Evolutionary conservation across 2,888 invertebrate species (phyloP), one percentile per base, ranked within the genome.

Genomic region (Xanthorhoe designata): DNA sequence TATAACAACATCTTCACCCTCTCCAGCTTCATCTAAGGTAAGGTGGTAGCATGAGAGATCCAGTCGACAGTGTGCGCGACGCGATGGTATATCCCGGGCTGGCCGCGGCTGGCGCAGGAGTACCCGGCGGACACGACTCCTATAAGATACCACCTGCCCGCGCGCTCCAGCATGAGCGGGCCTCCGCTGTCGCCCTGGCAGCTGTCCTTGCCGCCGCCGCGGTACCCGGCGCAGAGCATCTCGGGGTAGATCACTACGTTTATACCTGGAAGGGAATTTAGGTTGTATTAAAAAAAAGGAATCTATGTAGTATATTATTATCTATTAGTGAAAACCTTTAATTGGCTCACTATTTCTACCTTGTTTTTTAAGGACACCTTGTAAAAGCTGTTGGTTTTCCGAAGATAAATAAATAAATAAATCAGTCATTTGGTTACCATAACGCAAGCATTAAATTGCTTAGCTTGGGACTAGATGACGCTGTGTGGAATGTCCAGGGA

Each of bases 191-290:
- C 97, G 0, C 97, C 97, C 93, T 97, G 95, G 70, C 94, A 94
- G 73, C 96, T 96, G 88, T 97, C 97, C 78, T 97, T 96, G 35
- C 98, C 98, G 0, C 98, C 98, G 29, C 96, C 96, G 59, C 97
- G 95, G 86, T 98, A 98, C 2, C 98, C 98, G 0, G 98, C 98
- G 84, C 98, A 98, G 87, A 98, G 95, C 98, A 98, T 98, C 89
- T 98, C 98, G 51, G 98, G 98, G 88, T 98, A 98, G 80, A 98
- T 98, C 15, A 98, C 96, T 49, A 97, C 97, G 83, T 97, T 97
- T 78, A 97, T 97, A 60, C 97, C 97, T 94, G 86, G 18, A 85
- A 57, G 56, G 19, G 17, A 7, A 10, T 42, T 50, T 50, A 6
- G 10, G 35, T 32, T 32, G 32, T 32, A 1, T n/a, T n/a, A n/a